Percentiles rank a stretch among this genome's conserved stretches.
Conservation (phyloP, 2,888 invertebrate genomes). For the Anaspis maculata region DNA sequence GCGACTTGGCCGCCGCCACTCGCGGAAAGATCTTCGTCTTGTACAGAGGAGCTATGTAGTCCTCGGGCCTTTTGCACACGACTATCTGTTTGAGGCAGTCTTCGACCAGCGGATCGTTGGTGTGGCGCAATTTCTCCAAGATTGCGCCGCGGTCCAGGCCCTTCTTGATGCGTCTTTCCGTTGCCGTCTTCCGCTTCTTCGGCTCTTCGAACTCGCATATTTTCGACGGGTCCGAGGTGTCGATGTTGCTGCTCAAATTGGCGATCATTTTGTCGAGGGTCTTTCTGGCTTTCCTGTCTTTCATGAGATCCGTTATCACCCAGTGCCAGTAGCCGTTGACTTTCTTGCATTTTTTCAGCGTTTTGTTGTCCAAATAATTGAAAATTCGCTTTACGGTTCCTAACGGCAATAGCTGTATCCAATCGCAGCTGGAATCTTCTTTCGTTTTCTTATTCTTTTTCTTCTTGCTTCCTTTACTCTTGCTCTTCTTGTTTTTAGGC, state of each 20-base stretch:
- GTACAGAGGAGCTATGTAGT: too few relatives aligned
- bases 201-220: background rate
- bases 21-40: too few relatives aligned
- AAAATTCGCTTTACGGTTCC: slow-evolving; percentile 28
- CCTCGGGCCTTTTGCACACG: too few relatives aligned
- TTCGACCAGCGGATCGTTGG: too few relatives aligned
- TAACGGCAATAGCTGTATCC: slow-evolving; percentile 25
- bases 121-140: slow-evolving; percentile 4
- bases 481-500: slow-evolving; percentile 3
- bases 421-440: slow-evolving; percentile 2
- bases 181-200: background rate
- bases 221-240: too few relatives aligned
- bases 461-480: slow-evolving; percentile 3
- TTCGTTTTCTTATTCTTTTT: slow-evolving; percentile 6
- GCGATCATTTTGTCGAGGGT: slow-evolving; percentile 17
- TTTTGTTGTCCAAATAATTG: slow-evolving; percentile 20
- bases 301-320: slow-evolving; percentile 18
- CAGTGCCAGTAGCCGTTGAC: slow-evolving; percentile 25
- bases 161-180: slow-evolving; percentile 4
- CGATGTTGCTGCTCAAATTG: slow-evolving; percentile 10
- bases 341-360: slow-evolving; percentile 18
- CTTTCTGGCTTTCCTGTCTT: slow-evolving; percentile 20
- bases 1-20: too few relatives aligned
- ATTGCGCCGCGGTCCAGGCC: slow-evolving; percentile 4
- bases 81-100: too few relatives aligned